These are phyloP conservation scores for Apamea monoglypha DNA, from an alignment of 2,888 invertebrate species.

Conservation along the genomic window DNA sequence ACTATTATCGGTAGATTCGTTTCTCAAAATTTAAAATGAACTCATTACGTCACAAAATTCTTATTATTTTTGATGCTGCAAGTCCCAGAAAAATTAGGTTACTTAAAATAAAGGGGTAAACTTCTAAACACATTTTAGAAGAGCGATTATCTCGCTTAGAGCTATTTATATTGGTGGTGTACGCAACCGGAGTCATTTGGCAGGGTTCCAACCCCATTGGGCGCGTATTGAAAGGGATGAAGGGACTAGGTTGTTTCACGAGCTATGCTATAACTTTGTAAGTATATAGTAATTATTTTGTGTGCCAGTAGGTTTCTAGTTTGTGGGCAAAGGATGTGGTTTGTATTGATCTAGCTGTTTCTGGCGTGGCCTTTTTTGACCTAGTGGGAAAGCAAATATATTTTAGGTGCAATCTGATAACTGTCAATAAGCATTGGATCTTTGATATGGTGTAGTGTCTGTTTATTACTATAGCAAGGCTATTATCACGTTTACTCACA, in stretches of 20 bases:
- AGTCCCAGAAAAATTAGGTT: constrained; percentile 1
- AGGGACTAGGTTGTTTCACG: constrained; percentile 47
- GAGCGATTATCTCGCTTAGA: constrained; percentile 54
- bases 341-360: constrained; percentile 42
- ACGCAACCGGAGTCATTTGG: constrained; percentile 61
- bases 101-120: constrained; percentile 21
- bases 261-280: constrained; percentile 48
- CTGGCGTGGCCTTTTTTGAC: neutral
- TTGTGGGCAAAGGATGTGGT: constrained; percentile 26
- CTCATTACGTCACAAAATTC: neutral
- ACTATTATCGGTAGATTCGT: neutral
- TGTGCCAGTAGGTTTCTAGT: constrained; percentile 35
- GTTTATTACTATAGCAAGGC: neutral
- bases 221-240: constrained; percentile 56
- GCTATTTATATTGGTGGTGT: constrained; percentile 42
- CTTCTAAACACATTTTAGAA: constrained; percentile 32
- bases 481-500: neutral
- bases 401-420: neutral
- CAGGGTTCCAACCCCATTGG: constrained; percentile 66
- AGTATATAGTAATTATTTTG: constrained; percentile 58
- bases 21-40: neutral
- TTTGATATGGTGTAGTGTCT: neutral
- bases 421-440: neutral
- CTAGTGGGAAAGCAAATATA: neutral
- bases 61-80: neutral